These are phyloP conservation scores for Sisor rabdophorus DNA, from an alignment of 2,113 vertebrate species.

Conservation along the genomic window DNA sequence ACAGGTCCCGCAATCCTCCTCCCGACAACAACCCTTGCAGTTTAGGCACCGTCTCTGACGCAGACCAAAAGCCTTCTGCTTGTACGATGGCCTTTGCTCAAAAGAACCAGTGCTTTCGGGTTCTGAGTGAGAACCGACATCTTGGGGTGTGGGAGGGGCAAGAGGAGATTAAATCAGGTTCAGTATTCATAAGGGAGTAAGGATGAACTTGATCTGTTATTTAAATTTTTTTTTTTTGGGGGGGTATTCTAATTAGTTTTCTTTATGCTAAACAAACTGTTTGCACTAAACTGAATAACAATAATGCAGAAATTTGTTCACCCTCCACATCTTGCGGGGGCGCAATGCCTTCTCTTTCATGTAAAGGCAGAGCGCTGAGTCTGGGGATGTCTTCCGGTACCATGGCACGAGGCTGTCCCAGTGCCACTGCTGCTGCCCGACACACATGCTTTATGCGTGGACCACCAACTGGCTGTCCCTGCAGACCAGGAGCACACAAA, in stretches of 20 bases:
- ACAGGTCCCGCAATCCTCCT: constrained; percentile 80
- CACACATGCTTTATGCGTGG: constrained; percentile 91
- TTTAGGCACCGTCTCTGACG: constrained; percentile 72
- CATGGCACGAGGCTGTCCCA: constrained; percentile 86
- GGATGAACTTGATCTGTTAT: too few species aligned
- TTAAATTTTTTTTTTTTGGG: too few species aligned
- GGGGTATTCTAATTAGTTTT: too few species aligned
- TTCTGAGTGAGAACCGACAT: constrained; percentile 69
- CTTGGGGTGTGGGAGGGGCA: constrained; percentile 49
- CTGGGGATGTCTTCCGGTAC: constrained; percentile 86
- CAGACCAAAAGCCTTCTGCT: constrained; percentile 45
- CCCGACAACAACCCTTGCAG: constrained; percentile 78
- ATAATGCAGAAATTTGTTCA: constrained; percentile 50
- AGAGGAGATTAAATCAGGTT: background rate
- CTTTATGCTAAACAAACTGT: too few species aligned
- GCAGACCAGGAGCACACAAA: background rate
- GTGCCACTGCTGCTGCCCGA: constrained; percentile 83
- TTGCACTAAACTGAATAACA: too few species aligned
- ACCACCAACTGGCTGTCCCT: constrained; percentile 76
- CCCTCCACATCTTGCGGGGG: constrained; percentile 71
- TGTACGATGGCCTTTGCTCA: constrained; percentile 41
- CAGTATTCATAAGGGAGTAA: too few species aligned
- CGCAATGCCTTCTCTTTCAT: constrained; percentile 79
- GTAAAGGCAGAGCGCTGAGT: constrained; percentile 83
- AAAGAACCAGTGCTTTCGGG: constrained; percentile 57